Base-by-base conservation (phyloP, 2,888 invertebrate genomes). In the Leucoptera coffeella region DNA sequence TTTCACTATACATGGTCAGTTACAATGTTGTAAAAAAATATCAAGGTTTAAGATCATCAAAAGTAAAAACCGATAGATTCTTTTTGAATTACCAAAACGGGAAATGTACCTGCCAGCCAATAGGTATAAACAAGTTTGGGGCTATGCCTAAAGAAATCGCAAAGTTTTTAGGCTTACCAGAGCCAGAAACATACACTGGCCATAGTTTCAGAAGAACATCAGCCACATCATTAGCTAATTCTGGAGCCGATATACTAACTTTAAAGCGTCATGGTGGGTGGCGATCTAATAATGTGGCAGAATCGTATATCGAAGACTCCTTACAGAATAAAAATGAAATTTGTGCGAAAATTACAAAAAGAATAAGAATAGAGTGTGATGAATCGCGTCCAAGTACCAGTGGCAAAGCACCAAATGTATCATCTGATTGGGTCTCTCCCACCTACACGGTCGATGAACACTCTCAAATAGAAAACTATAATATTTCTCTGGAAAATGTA, bases 131-230 rank as follows among this genome's bases (percentile, higher is more conserved):
- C 19, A 31, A 29, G 23, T 26, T 33, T 1, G 11, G 19, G 22
- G 8, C 10, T 10, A 26, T 29, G 23, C 28, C 33, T 17, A 31
- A 15, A 27, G 17, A 32, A 23, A 36, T 36, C 2, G 38, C 38
- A 9, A 26, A 13, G 4, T 35, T 21, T 31, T 26, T 38, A 7
- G 27, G 31, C 13, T 15, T 35, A 12, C 31, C 33, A 8, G 24
- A 35, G 12, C 14, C 28, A n/a, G 17, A 33, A 10, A 9, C 14
- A 6, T 39, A 33, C 23, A 33, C 37, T 2, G 33, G 34, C 4
- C 35, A 35, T 17, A 30, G 28, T 17, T 37, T 37, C 15, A 26
- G 35, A 6, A 23, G 35, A 20, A 34, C 36, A 3, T 29, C 37
- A 4, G 35, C 34, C 4, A 31, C 34, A 8, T 22, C 36, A 8